Evolutionary conservation across 1,140 invertebrate species (phyloP), one percentile per base, ranked within the genome.

Genomic region (Dreissena polymorpha): DNA sequence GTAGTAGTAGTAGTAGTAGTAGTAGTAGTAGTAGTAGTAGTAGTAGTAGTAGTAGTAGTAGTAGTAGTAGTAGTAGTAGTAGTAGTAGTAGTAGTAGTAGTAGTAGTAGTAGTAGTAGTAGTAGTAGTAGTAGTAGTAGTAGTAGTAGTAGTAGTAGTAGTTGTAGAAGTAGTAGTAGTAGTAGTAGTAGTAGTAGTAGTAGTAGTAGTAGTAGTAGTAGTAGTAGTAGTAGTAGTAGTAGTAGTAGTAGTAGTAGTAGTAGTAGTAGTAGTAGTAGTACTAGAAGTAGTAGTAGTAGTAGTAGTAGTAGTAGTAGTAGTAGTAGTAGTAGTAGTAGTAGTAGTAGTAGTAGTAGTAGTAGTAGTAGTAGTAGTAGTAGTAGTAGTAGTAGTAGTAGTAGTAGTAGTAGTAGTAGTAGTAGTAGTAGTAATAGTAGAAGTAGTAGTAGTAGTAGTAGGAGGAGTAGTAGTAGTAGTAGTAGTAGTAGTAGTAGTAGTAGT

Each of bases 121-220:
- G 13, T 57, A 57, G 13, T 57, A 57, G 13, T 57, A 57, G 13
- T 57, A 57, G 13, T 57, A 57, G n/a, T 57, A 57, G n/a, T 57
- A 57, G n/a, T 57, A 57, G n/a, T 57, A 57, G n/a, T 57, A 57
- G n/a, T 57, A 57, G n/a, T 57, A 57, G n/a, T 57, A 57, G n/a
- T 57, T 14, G n/a, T 57, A 57, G n/a, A 14, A 57, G n/a, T 57
- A 57, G n/a, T 57, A 57, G n/a, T n/a, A 57, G n/a, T 57, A 57
- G n/a, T 57, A n/a, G n/a, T 57, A 57, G n/a, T 57, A 57, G 55
- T 57, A 57, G 55, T 57, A 57, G 55, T 57, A 57, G 55, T 57
- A 57, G 55, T 57, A 57, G 55, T 57, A 57, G 55, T 57, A 57
- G 55, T 57, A 57, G 55, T 57, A 57, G 55, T 57, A 57, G 55